Base-by-base conservation (phyloP, 2,113 vertebrate species). In the Vanacampus margaritifer region DNA sequence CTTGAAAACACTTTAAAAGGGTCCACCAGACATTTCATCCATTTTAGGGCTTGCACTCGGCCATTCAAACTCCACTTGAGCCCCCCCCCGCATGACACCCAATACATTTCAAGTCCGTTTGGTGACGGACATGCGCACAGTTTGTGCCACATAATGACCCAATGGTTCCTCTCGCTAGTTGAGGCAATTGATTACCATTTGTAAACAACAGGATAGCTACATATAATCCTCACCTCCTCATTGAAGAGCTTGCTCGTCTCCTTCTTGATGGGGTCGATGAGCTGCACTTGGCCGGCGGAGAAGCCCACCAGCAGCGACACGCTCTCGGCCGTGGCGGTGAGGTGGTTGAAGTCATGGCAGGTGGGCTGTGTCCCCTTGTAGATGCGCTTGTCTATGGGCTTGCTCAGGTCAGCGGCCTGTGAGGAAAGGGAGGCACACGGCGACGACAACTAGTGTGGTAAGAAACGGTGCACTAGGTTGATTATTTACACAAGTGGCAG, bases 211-310 rank as follows among this genome's bases (percentile, higher is more conserved):
- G n/a, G n/a, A 21, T 9, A 8, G 1, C 48, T 23, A 10, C 21
- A 46, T 19, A 46, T 19, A 46, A 17, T 19, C 36, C n/a, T 90
- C 91, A 98, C 97, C 94, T 99, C 97, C 89, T 99, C 97, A 80
- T 99, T 99, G 92, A 98, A 99, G 86, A 99, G 92, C 87, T 99
- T 99, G 94, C 97, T 99, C 76, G 97, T 99, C 91, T 99, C 97
- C 93, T 99, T 99, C 93, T 99, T 99, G 92, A 99, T 97, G 72
- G 97, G 97, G 86, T 99, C 97, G 87, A 99, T 98, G 83, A 99
- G 97, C 86, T 98, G 97, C 74, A 99, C 96, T 92, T 99, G 97
- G 79, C 97, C 97, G 50, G 97, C 97, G 16, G 97, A 99, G 92
- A 98, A 99, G 79, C 97, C 97, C 91, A 99, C 97, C 79, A 99